A percentile compares a stretch with the other conserved stretches of the same genome.
phyloP scores from a whole-genome alignment of 2,888 invertebrate species.

The Liopterus haemorrhoidalis region DNA sequence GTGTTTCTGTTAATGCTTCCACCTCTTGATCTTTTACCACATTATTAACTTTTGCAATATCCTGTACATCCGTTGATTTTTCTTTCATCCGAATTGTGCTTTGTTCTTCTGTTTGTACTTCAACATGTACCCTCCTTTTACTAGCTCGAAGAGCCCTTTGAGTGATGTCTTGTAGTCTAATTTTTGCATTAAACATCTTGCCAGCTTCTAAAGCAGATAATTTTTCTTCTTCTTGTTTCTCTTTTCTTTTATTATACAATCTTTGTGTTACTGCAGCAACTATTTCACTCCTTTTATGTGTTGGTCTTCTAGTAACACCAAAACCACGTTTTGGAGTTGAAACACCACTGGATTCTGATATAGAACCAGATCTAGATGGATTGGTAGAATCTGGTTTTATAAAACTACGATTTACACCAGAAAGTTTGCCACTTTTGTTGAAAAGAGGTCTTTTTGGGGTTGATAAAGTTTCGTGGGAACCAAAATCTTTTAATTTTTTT shows the following conservation, averaged over 20 bases:
- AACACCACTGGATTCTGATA: slow-evolving; percentile 35
- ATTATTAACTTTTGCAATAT: slow-evolving; percentile 46
- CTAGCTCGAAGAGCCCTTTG: slow-evolving; percentile 53
- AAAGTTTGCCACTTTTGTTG: slow-evolving; percentile 1
- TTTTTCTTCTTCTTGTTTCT: slow-evolving; percentile 46
- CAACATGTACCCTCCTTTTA: slow-evolving; percentile 49
- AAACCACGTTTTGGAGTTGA: slow-evolving; percentile 29
- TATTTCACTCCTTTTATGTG: slow-evolving; percentile 57
- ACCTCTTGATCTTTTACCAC: slow-evolving; percentile 42
- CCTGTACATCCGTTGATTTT: slow-evolving; percentile 51
- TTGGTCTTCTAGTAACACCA: slow-evolving; percentile 32
- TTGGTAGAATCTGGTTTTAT: no score
- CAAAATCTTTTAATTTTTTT: slow-evolving; percentile 33
- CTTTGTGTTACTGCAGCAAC: slow-evolving; percentile 66
- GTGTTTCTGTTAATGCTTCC: slow-evolving; percentile 47
- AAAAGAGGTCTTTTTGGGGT: not conserved
- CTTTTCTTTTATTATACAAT: slow-evolving; percentile 57
- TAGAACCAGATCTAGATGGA: slow-evolving; percentile 17
- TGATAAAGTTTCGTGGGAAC: slow-evolving; percentile 30
- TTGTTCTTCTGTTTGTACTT: slow-evolving; percentile 53
- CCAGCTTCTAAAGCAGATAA: slow-evolving; percentile 46
- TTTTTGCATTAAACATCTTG: slow-evolving; percentile 53
- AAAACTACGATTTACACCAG: no score
- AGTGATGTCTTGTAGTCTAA: slow-evolving; percentile 54
- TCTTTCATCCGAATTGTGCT: slow-evolving; percentile 53